Base-by-base conservation (phyloP, 2,797 vertebrate genomes). In the Acropternis orthonyx region DNA sequence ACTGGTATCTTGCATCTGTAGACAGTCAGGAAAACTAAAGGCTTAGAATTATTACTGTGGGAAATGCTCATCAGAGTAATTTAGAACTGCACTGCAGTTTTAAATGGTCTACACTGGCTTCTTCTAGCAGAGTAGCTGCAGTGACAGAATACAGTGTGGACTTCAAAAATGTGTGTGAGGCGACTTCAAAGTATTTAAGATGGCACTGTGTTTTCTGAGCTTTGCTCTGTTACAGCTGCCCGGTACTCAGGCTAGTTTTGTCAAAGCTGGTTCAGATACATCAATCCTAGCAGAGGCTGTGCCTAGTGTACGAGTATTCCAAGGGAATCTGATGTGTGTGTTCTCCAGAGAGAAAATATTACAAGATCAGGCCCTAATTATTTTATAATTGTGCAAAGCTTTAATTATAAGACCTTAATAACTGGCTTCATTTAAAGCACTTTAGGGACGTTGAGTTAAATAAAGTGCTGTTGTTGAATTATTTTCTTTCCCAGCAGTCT, bases 341-440 rank as follows among this genome's bases (percentile, higher is more conserved):
- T 49, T 86, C 80, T 90, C 76, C 27, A 78, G 87, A 88, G 83
- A 77, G 49, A 80, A 71, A 61, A 86, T 0, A 5, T 43, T 89
- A 71, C 48, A 68, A 91, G 66, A 94, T 79, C 62, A 69, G 76
- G 14, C 46, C 55, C 55, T 92, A 88, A 94, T 92, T 95, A 93
- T 93, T 94, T 93, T 90, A 48, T 90, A 93, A 79, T 86, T 94
- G 51, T 66, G 48, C 63, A 88, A 81, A 55, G 32, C 63, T 86
- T 93, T 94, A 90, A 88, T 95, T 89, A 62, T 78, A 94, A 81
- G 72, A 73, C 66, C 43, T 86, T 86, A 92, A 90, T 86, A 83
- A 66, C 49, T 62, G 55, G 23, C 39, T 89, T 94, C 21, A 62
- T 81, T 86, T 92, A 62, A 91, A 88, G 83, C 69, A 69, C 73